Percentiles rank a stretch among this genome's conserved stretches.
These are phyloP conservation scores for Parus major DNA, from an alignment of 2,113 vertebrate genomes.

Conservation along the genomic window DNA sequence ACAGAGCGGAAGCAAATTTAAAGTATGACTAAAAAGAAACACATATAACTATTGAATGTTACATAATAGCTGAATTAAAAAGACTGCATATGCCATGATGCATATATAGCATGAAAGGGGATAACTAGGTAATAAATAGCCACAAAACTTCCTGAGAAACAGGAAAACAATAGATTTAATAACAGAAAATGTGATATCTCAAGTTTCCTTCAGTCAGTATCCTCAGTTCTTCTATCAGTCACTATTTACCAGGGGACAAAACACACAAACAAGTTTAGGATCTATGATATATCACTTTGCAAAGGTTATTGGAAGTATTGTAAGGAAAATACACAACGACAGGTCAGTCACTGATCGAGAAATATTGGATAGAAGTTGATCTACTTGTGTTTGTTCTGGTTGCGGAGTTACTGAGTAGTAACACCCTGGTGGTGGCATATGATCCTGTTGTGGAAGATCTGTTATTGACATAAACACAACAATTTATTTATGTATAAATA, in stretches of 20 bases:
- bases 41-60: neutral
- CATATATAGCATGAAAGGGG: neutral
- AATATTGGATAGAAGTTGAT: neutral
- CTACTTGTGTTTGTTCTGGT: neutral
- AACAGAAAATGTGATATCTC: neutral
- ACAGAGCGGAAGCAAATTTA: neutral
- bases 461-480: neutral
- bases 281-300: neutral
- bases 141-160: neutral
- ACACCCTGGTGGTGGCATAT: no score
- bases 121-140: neutral
- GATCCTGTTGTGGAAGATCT: neutral
- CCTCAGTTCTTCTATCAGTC: neutral
- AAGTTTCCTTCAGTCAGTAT: neutral
- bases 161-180: neutral
- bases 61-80: neutral
- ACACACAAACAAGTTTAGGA: neutral
- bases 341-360: neutral
- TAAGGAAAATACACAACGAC: neutral
- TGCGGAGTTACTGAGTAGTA: neutral
- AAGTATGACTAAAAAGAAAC: neutral
- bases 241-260: neutral
- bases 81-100: neutral
- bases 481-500: neutral
- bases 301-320: neutral